Percentiles rank a stretch among this genome's conserved stretches.
phyloP scores from a whole-genome alignment of 2,888 invertebrate genomes.

The Mellilla xanthometata region DNA sequence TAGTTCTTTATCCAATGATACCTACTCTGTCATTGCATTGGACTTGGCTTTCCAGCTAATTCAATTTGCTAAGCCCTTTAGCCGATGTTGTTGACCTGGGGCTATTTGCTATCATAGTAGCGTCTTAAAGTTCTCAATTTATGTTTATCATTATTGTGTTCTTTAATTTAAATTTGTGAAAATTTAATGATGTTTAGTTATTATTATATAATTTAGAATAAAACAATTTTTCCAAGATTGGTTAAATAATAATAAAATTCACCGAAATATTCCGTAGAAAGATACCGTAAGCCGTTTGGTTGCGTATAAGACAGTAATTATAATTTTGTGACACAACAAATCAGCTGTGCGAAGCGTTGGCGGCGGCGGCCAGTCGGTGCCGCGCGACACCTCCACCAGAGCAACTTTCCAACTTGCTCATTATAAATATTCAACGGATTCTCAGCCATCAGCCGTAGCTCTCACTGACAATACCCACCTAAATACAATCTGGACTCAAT shows the following conservation, averaged over 20 bases:
- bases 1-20: conserved; percentile 48
- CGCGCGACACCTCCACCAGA: conserved; percentile 39
- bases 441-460: conserved; percentile 50
- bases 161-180: too few relatives aligned
- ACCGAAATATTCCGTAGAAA: conserved; percentile 40
- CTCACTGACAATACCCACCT: conserved; percentile 69
- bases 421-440: conserved; percentile 72
- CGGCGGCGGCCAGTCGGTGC: conserved; percentile 31
- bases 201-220: too few relatives aligned
- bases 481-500: conserved; percentile 82
- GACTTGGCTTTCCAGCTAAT: conserved; percentile 56
- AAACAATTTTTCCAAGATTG: too few relatives aligned
- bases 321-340: conserved; percentile 53
- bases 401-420: conserved; percentile 69
- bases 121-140: too few relatives aligned
- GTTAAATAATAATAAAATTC: too few relatives aligned
- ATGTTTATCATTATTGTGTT: too few relatives aligned
- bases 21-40: conserved; percentile 48
- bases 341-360: conserved; percentile 59
- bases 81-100: conserved; percentile 58
- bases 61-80: conserved; percentile 60
- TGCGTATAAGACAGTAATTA: conserved; percentile 37
- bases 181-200: too few relatives aligned
- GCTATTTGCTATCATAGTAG: conserved; percentile 14
- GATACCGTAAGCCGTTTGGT: conserved; percentile 45